Evolutionary conservation across 1,140 invertebrate species (phyloP), one percentile per base, ranked within the genome.

Genomic region (Philotrypesis tridentata): DNA sequence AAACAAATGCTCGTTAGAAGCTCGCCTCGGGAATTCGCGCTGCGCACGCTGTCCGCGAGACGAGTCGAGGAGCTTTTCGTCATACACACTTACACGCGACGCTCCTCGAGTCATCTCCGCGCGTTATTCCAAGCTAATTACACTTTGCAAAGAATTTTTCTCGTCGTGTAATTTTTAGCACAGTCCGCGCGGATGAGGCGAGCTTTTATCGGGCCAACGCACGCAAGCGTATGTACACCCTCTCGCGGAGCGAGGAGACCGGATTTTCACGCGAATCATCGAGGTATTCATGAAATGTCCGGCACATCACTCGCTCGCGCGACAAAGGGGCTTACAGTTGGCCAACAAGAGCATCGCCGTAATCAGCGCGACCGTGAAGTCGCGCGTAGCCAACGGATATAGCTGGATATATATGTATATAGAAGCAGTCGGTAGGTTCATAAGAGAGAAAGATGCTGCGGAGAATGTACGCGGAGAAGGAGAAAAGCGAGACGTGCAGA

Each of bases 341-440:
- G 68, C 65, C 76, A 70, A 70, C 61, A 37, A 77, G 61, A 79
- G 76, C 37, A 37, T 14, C 67, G 60, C 65, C 67, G 43, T 79
- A 79, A 79, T 79, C 76, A 79, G 76, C 65, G 67, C 43, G 43
- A 79, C 3, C 67, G 37, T 79, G 55, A 79, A 79, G 33, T 43
- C 33, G 29, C 67, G 65, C 37, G 8, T n/a, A n/a, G 40, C 40
- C 12, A 2, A 79, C 40, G 61, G 65, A 79, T 70, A 55, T 37
- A 78, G n/a, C n/a, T n/a, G 37, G 14, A 79, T 37, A 23, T 33
- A 55, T n/a, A n/a, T n/a, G n/a, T n/a, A n/a, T n/a, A n/a, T n/a
- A n/a, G n/a, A n/a, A n/a, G n/a, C 67, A 70, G 76, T 70, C 14
- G 14, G 40, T 31, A 25, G 29, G 43, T 55, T n/a, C 48, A 55